Conservation (phyloP, 2,888 invertebrate species). For the Proisotoma minuta region DNA sequence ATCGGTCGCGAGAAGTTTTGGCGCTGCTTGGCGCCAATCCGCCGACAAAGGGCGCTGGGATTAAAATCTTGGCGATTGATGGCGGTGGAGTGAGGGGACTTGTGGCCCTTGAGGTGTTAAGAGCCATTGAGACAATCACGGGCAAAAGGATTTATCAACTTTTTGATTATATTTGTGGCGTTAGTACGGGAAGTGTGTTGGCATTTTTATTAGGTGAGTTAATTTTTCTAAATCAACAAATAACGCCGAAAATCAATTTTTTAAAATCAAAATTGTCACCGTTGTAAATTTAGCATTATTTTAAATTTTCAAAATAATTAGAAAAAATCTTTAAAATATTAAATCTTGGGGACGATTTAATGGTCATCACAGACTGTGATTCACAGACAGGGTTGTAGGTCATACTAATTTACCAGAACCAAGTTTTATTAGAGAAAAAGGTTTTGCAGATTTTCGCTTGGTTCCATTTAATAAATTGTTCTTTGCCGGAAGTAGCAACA, state of each 20-base stretch:
- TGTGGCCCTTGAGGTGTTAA: constrained; percentile 74
- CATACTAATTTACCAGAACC: too few species aligned
- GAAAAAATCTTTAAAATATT: too few species aligned
- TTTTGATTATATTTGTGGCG: constrained; percentile 83
- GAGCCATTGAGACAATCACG: constrained; percentile 68
- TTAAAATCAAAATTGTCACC: background rate
- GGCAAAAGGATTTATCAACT: constrained; percentile 66
- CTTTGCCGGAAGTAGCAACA: too few species aligned
- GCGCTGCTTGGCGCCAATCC: constrained; percentile 67
- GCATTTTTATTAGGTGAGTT: constrained; percentile 66
- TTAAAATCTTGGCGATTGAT: constrained; percentile 77
- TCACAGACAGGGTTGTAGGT: too few species aligned
- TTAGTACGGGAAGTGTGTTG: constrained; percentile 78
- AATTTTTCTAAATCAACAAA: too few species aligned
- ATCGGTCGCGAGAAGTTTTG: constrained; percentile 56
- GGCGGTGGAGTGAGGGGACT: constrained; percentile 88
- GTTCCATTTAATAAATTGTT: too few species aligned
- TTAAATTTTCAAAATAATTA: constrained; percentile 10
- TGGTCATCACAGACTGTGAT: too few species aligned
- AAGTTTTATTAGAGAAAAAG: too few species aligned
- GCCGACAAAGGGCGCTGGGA: constrained; percentile 66
- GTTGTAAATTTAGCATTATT: too few species aligned
- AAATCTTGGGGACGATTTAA: too few species aligned
- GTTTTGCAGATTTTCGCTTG: too few species aligned
- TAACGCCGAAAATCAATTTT: background rate